Conservation (phyloP, 2,797 vertebrate species). For the Otus scops region DNA sequence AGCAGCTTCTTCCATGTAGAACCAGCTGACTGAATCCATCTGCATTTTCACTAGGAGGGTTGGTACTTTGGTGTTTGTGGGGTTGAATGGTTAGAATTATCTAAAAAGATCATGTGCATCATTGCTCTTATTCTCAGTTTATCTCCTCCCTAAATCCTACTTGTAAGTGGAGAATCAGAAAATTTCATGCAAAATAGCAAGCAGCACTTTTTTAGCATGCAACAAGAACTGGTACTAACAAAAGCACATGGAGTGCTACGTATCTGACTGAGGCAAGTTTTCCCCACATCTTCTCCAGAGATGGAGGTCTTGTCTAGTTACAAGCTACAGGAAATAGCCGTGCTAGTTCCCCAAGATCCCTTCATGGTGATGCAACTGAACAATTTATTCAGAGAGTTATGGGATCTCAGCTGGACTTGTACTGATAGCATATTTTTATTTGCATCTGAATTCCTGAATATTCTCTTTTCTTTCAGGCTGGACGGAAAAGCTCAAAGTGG, state of each 20-base stretch:
- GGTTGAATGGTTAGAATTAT: neutral
- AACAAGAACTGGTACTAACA: neutral
- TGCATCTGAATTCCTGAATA: neutral
- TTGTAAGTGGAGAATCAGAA: neutral
- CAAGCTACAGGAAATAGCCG: neutral
- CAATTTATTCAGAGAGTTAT: neutral
- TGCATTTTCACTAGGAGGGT: neutral
- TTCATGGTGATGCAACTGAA: fast-evolving
- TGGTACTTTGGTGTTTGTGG: neutral
- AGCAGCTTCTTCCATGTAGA: neutral
- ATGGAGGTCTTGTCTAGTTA: neutral
- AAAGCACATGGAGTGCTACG: fast-evolving
- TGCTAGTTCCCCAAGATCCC: neutral
- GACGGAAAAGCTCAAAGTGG: neutral
- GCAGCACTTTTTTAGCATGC: neutral
- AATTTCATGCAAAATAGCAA: neutral
- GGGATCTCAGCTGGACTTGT: neutral
- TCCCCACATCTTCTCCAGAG: neutral
- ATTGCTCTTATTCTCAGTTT: neutral
- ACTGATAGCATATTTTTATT: neutral
- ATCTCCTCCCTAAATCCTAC: neutral
- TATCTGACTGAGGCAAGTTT: neutral
- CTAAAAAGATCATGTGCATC: neutral
- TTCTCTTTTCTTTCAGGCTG: neutral
- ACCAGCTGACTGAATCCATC: neutral